Conservation (phyloP, 2,888 invertebrate species). For the Phalera bucephala region DNA sequence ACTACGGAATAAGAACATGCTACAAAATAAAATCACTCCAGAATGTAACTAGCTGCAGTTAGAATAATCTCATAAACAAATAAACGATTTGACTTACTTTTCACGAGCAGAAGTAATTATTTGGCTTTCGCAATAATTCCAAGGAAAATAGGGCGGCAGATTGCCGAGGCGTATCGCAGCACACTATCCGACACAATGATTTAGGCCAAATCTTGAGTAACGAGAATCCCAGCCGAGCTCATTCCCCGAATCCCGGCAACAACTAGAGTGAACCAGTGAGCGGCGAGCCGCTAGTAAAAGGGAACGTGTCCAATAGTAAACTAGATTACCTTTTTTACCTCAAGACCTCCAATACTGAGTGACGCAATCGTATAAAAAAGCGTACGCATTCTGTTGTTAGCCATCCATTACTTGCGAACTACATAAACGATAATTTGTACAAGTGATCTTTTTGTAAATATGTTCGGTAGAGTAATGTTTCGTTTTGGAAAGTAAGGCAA, state of each 20-base stretch:
- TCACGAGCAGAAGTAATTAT: not conserved
- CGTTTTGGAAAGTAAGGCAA: not conserved
- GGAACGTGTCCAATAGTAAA: constrained; percentile 24
- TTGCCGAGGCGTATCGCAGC: not conserved
- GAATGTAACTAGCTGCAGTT: not conserved
- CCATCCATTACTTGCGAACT: constrained; percentile 9
- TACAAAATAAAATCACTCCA: too few relatives aligned
- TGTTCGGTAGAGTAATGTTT: not conserved
- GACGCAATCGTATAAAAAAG: constrained; percentile 8
- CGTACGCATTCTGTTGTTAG: constrained; percentile 1
- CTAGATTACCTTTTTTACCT: constrained; percentile 9
- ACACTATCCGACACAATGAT: constrained; percentile 1
- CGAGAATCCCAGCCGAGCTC: constrained; percentile 16
- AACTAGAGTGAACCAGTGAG: constrained; percentile 15
- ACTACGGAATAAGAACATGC: too few relatives aligned
- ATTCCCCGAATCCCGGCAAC: constrained; percentile 9
- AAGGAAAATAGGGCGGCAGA: not conserved
- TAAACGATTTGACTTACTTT: not conserved
- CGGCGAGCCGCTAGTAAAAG: constrained; percentile 25
- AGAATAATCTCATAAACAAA: not conserved
- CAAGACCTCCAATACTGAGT: too few relatives aligned
- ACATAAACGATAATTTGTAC: constrained; percentile 1
- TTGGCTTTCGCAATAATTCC: constrained; percentile 1
- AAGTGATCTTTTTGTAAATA: not conserved
- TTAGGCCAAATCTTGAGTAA: constrained; percentile 15